Conservation (phyloP, 1,140 invertebrate genomes). For the Spodoptera litura region DNA sequence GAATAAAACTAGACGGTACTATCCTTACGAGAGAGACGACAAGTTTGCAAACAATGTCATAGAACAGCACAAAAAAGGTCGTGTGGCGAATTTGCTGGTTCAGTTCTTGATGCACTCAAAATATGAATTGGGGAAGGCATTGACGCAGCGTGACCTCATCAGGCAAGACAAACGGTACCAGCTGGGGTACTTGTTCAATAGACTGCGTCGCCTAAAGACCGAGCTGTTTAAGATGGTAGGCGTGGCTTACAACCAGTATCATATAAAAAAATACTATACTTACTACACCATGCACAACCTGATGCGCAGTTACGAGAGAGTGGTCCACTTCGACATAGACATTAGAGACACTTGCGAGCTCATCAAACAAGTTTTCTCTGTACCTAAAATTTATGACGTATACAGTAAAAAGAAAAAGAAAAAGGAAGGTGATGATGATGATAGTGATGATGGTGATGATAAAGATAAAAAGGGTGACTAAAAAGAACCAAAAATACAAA, state of each 20-base stretch:
- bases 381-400: not conserved
- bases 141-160: slow-evolving; percentile 47
- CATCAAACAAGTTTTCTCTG: slow-evolving; percentile 49
- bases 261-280: not conserved
- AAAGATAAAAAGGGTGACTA: too few relatives aligned
- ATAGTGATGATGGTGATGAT: too few relatives aligned
- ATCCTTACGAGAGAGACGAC: not conserved
- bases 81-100: slow-evolving; percentile 38
- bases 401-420: not conserved
- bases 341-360: slow-evolving; percentile 53
- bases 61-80: not conserved
- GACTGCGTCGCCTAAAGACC: slow-evolving; percentile 55
- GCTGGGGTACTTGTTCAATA: slow-evolving; percentile 66
- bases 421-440: too few relatives aligned
- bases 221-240: slow-evolving; percentile 59
- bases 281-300: not conserved
- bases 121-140: slow-evolving; percentile 55
- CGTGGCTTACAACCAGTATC: slow-evolving; percentile 4
- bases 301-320: slow-evolving; percentile 58
- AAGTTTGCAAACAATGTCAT: not conserved
- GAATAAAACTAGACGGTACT: not conserved
- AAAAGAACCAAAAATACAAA: too few relatives aligned
- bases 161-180: slow-evolving; percentile 56
- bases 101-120: slow-evolving; percentile 59
- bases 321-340: slow-evolving; percentile 60